Percentiles rank a stretch among this genome's conserved stretches.
These are phyloP conservation scores for Urocynchramus pylzowi DNA, from an alignment of 2,113 vertebrate species.

Conservation along the genomic window DNA sequence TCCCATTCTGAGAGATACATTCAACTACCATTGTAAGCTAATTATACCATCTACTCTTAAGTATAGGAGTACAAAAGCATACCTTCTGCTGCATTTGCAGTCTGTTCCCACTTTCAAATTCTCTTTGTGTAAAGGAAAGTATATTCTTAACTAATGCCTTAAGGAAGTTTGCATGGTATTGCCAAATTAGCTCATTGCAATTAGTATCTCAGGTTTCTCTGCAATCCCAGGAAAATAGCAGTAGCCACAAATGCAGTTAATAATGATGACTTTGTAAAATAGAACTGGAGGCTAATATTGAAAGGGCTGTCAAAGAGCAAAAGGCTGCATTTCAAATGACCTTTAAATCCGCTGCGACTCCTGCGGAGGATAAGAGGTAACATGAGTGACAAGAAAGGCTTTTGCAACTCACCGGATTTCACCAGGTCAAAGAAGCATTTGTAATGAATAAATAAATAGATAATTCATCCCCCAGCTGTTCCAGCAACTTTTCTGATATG, in stretches of 20 bases:
- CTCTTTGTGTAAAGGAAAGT: constrained; percentile 53
- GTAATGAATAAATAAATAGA: constrained; percentile 51
- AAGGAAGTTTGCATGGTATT: constrained; percentile 42
- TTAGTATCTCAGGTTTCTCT: constrained; percentile 56
- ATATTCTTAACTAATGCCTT: constrained; percentile 64
- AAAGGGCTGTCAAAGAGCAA: constrained; percentile 50
- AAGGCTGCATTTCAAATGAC: constrained; percentile 55
- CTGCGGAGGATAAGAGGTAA: neutral
- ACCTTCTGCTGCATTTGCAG: constrained; percentile 52
- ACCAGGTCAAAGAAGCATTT: neutral
- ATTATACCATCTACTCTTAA: constrained; percentile 63
- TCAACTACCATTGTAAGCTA: constrained; percentile 44
- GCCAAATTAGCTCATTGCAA: constrained; percentile 59
- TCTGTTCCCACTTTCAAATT: constrained; percentile 33
- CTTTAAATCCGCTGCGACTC: constrained; percentile 39
- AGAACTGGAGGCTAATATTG: constrained; percentile 41
- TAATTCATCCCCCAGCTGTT: constrained; percentile 8
- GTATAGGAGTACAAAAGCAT: constrained; percentile 16
- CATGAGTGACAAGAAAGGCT: constrained; percentile 27
- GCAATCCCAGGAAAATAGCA: constrained; percentile 37
- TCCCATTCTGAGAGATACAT: constrained; percentile 37
- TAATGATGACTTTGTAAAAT: constrained; percentile 58
- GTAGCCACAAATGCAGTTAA: neutral
- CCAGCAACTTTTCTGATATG: neutral
- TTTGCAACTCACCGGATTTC: neutral